phyloP scores from a whole-genome alignment of 2,888 invertebrate genomes.

The Pyralis farinalis region DNA sequence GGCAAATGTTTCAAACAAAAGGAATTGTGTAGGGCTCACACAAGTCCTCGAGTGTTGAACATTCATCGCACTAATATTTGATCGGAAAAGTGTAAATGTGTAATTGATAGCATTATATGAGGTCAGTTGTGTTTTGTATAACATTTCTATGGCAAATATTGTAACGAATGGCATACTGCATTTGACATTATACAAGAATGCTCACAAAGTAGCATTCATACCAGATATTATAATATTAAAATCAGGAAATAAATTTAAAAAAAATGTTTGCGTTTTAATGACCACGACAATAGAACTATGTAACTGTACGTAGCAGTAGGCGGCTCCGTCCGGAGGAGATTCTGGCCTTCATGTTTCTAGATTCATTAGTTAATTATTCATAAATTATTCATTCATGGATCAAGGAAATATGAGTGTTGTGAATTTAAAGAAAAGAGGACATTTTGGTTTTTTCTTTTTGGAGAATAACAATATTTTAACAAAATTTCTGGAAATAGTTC shows the following conservation, averaged over 20 bases:
- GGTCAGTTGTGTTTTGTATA: conserved; percentile 73
- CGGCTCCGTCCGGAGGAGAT: too few relatives aligned
- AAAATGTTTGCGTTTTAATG: conserved; percentile 40
- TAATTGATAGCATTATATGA: conserved; percentile 56
- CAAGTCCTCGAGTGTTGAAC: conserved; percentile 9
- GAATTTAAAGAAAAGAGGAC: too few relatives aligned
- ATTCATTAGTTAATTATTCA: too few relatives aligned
- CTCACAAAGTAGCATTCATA: conserved; percentile 64
- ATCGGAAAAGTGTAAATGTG: conserved; percentile 34
- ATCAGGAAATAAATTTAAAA: conserved; percentile 72
- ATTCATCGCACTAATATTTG: conserved; percentile 32
- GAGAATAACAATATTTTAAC: too few relatives aligned
- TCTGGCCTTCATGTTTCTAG: too few relatives aligned
- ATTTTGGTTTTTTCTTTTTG: too few relatives aligned
- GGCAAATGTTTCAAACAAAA: too few relatives aligned
- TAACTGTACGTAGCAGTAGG: too few relatives aligned
- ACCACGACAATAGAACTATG: too few relatives aligned
- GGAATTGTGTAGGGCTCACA: conserved; percentile 16
- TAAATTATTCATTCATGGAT: too few relatives aligned
- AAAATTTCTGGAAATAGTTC: too few relatives aligned
- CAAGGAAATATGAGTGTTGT: too few relatives aligned
- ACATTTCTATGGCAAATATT: conserved; percentile 69
- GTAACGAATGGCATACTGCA: conserved; percentile 49
- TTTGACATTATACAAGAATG: conserved; percentile 70
- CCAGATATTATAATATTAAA: conserved; percentile 74